Evolutionary conservation across 2,888 invertebrate species (phyloP).

Genomic region (Netelia fuscicornis): DNA sequence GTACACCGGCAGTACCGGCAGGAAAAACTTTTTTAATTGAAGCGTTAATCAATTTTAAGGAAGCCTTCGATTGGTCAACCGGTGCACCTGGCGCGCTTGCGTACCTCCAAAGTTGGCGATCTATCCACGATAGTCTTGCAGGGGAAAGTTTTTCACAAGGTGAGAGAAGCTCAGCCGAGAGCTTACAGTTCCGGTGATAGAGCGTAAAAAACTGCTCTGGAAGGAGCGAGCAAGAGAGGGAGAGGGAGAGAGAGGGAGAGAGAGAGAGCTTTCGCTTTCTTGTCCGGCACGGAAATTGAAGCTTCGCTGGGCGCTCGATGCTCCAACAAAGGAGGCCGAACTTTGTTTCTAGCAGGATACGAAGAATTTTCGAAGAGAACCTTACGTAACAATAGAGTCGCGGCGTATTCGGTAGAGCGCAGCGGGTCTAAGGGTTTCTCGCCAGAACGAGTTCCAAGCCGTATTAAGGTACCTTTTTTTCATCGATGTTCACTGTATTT

Average conservation of each 20-base stretch:
- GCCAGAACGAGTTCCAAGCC: constrained; percentile 7
- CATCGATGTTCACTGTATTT: not conserved
- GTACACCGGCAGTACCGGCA: constrained; percentile 41
- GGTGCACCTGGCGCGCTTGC: constrained; percentile 12
- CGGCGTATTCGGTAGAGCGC: constrained; percentile 1
- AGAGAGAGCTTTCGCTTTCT: constrained; percentile 27
- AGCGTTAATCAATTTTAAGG: constrained; percentile 60
- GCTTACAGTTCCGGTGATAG: constrained; percentile 1
- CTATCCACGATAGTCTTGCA: constrained; percentile 19
- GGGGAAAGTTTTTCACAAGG: constrained; percentile 58
- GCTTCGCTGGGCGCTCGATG: constrained; percentile 2
- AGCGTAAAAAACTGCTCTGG: not conserved
- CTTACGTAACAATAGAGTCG: constrained; percentile 29
- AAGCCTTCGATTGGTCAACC: constrained; percentile 57
- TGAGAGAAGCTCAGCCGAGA: constrained; percentile 31
- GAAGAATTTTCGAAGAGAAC: constrained; percentile 43
- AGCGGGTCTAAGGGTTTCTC: constrained; percentile 8
- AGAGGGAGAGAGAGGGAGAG: constrained; percentile 1
- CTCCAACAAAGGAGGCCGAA: constrained; percentile 40
- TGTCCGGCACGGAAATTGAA: constrained; percentile 44
- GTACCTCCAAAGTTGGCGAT: constrained; percentile 46
- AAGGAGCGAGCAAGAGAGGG: not conserved
- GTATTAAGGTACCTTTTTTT: constrained; percentile 19
- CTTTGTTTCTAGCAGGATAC: constrained; percentile 33
- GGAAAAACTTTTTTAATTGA: constrained; percentile 54